These are phyloP conservation scores for Trichomycterus rosablanca DNA, from an alignment of 2,113 vertebrate genomes.

Conservation along the genomic window DNA sequence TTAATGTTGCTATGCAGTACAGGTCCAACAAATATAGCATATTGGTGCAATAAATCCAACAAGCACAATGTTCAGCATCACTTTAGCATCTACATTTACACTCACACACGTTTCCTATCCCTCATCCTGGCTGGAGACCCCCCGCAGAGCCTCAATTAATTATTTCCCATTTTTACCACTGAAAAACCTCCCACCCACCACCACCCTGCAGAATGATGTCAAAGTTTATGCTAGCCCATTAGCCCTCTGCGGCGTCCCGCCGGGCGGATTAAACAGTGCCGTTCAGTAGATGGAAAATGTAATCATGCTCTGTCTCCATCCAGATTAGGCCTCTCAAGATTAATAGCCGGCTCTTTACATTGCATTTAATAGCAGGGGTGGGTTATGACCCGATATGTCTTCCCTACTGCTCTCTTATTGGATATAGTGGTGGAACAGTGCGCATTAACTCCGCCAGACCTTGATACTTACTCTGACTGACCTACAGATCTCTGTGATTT, in stretches of 20 bases:
- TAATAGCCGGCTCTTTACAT: constrained; percentile 11
- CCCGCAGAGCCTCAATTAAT: neutral
- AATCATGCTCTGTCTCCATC: constrained; percentile 21
- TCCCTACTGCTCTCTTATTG: neutral
- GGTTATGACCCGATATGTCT: constrained; percentile 10
- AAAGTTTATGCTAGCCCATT: constrained; percentile 24
- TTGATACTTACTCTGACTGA: too few species aligned
- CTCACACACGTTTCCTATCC: too few species aligned
- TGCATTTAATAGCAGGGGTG: neutral
- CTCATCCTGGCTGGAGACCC: too few species aligned
- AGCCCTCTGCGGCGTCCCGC: constrained; percentile 5
- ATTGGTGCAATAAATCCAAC: too few species aligned
- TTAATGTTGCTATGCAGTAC: too few species aligned
- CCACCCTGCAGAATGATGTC: constrained; percentile 14
- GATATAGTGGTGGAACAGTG: neutral
- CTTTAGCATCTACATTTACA: too few species aligned
- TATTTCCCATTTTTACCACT: neutral
- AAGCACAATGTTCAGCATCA: too few species aligned
- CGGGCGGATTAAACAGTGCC: constrained; percentile 15
- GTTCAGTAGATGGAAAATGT: constrained; percentile 32
- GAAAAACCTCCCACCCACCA: neutral
- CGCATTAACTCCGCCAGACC: too few species aligned
- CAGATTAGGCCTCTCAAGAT: constrained; percentile 4
- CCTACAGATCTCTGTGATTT: too few species aligned
- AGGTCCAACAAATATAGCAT: too few species aligned